Evolutionary conservation across 1,140 invertebrate genomes (phyloP).

Genomic region (Tigriopus japonicus): DNA sequence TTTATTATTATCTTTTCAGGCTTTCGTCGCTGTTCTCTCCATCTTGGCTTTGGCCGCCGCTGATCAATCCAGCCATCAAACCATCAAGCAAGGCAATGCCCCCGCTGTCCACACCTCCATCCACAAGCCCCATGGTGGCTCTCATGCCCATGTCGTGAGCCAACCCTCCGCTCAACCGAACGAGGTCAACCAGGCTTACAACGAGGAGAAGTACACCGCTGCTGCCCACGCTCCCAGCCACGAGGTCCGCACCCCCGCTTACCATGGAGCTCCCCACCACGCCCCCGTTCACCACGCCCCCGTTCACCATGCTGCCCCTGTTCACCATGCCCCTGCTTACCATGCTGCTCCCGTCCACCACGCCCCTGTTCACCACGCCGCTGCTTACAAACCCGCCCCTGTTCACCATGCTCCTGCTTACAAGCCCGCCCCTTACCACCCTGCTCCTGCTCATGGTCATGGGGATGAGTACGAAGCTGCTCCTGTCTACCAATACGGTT

Average conservation of each 20-base stretch:
- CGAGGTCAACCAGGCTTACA: not conserved
- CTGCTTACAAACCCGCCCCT: constrained; percentile 5
- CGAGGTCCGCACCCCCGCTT: not conserved
- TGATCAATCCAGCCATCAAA: constrained; percentile 8
- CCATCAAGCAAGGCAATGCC: constrained; percentile 3
- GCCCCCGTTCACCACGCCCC: not conserved
- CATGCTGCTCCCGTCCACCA: constrained; percentile 1
- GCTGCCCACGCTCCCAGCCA: not conserved
- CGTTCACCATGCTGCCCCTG: constrained; percentile 2
- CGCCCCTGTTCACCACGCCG: not conserved
- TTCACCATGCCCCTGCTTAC: constrained; percentile 7
- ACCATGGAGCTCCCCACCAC: not conserved
- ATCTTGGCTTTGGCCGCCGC: constrained; percentile 8
- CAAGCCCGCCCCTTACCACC: constrained; percentile 13
- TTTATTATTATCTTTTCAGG: constrained; percentile 4
- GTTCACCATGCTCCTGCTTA: constrained; percentile 11
- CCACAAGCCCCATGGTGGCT: not conserved
- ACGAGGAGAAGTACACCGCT: not conserved
- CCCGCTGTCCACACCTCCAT: not conserved
- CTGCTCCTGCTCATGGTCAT: constrained; percentile 7
- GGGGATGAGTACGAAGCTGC: not conserved
- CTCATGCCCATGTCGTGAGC: not conserved
- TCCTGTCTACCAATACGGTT: constrained; percentile 15
- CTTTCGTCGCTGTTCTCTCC: constrained; percentile 3
- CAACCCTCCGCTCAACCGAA: not conserved